Evolutionary conservation across 23 tunicate genomes (phyloP).

Genomic region (Ciona savignyi): DNA sequence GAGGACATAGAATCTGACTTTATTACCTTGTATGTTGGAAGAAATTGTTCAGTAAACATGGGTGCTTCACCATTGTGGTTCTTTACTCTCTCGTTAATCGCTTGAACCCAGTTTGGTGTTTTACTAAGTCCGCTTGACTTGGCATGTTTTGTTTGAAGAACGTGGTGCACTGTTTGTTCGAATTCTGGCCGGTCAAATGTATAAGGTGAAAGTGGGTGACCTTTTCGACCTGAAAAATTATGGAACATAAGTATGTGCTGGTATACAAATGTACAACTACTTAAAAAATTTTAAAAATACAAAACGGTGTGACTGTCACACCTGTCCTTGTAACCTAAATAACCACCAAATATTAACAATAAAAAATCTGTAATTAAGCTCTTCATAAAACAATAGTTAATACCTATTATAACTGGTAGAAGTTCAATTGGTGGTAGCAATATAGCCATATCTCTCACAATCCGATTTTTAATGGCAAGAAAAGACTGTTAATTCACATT

Average conservation of each 20-base stretch:
- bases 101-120: conserved; percentile 64
- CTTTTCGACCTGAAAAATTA: conserved; percentile 51
- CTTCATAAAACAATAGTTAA: too few species aligned
- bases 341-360: too few species aligned
- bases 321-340: too few species aligned
- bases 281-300: too few species aligned
- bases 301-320: too few species aligned
- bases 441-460: conserved; percentile 20
- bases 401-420: conserved; percentile 28
- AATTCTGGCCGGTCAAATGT: conserved; percentile 56
- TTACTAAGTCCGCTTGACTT: background rate
- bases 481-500: background rate
- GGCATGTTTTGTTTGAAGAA: background rate
- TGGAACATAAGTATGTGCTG: too few species aligned
- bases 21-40: conserved; percentile 50
- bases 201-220: conserved; percentile 65
- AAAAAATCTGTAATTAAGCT: background rate
- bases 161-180: conserved; percentile 25
- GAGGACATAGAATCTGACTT: background rate
- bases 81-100: conserved; percentile 45
- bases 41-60: conserved; percentile 59
- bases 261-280: too few species aligned
- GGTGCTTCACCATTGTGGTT: conserved; percentile 88
- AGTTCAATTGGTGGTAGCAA: conserved; percentile 41
- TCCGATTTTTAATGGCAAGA: background rate